Conservation (phyloP, 1,140 invertebrate genomes). For the Magallana gigas region DNA sequence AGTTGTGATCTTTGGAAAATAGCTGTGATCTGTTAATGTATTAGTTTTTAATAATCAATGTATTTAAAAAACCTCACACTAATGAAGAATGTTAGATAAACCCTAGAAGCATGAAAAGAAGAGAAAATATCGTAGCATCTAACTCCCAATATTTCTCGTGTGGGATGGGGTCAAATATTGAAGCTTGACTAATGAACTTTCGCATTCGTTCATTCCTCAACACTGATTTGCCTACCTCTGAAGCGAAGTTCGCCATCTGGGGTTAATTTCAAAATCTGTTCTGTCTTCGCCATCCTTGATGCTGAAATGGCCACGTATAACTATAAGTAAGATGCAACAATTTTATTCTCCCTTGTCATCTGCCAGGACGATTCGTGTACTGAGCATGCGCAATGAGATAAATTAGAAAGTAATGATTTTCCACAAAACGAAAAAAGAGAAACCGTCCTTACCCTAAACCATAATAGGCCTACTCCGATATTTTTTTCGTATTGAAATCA, state of each 20-base stretch:
- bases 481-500: too few species aligned
- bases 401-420: background rate
- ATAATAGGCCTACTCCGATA: too few species aligned
- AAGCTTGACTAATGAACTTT: background rate
- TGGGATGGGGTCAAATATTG: conserved; percentile 23
- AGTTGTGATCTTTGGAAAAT: too few species aligned
- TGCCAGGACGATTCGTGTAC: conserved; percentile 39
- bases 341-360: conserved; percentile 33
- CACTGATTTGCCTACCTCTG: conserved; percentile 10
- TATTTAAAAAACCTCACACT: too few species aligned
- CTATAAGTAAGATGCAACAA: conserved; percentile 1
- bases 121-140: too few species aligned
- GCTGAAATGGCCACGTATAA: conserved; percentile 15
- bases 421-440: background rate
- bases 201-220: background rate
- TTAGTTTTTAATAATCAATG: too few species aligned
- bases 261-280: conserved; percentile 36
- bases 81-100: too few species aligned
- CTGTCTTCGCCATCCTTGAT: conserved; percentile 36
- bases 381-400: conserved; percentile 34
- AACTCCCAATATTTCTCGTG: background rate
- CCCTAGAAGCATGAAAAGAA: too few species aligned
- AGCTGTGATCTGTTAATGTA: too few species aligned
- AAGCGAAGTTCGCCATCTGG: conserved; percentile 30
- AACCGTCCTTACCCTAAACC: too few species aligned